These are phyloP conservation scores for Cossypha polioptera DNA, from an alignment of 2,797 vertebrate genomes.

Conservation along the genomic window DNA sequence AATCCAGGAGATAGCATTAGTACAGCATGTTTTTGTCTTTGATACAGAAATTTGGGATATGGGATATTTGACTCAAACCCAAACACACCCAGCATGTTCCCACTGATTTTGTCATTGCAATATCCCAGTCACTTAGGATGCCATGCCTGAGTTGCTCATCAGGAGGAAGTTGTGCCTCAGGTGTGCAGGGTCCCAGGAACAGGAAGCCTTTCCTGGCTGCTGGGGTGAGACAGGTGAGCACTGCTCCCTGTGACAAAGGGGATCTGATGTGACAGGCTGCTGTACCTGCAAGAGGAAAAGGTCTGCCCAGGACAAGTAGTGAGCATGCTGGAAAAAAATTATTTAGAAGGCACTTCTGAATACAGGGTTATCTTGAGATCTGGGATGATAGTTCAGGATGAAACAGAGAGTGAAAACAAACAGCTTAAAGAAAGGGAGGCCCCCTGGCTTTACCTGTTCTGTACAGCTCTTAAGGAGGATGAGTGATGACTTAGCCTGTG, in stretches of 20 bases:
- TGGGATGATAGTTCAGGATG: neutral
- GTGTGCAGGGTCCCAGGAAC: neutral
- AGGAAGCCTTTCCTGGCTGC: neutral
- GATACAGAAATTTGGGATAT: neutral
- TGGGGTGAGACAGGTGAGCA: neutral
- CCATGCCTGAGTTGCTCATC: fast-evolving
- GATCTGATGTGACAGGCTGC: neutral
- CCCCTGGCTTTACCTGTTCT: neutral
- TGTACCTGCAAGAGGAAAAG: neutral
- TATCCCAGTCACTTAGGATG: neutral
- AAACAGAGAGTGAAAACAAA: neutral
- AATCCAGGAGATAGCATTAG: neutral
- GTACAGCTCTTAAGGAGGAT: neutral
- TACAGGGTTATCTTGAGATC: neutral
- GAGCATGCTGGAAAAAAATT: neutral
- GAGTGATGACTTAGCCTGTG: neutral
- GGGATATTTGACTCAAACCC: neutral
- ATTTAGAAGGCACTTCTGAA: neutral
- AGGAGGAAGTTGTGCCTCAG: fast-evolving
- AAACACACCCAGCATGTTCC: neutral
- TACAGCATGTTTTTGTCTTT: neutral
- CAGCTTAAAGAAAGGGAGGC: neutral
- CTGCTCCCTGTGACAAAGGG: neutral
- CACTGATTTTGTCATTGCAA: neutral
- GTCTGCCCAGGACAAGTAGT: neutral